These are phyloP conservation scores for Hofmannophila pseudospretella DNA, from an alignment of 2,888 invertebrate species.

Conservation along the genomic window DNA sequence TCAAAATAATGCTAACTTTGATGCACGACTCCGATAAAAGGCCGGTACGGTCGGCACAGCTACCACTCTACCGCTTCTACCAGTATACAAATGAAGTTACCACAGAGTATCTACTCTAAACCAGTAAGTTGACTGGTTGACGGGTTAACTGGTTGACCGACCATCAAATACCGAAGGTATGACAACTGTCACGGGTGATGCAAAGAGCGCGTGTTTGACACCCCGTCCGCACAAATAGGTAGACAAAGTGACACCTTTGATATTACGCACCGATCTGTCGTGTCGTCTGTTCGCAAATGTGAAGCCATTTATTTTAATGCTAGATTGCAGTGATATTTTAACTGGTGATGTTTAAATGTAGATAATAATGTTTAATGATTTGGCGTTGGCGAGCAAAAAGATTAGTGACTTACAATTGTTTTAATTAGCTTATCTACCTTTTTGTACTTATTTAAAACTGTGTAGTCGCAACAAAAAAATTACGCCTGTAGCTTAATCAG, in stretches of 20 bases:
- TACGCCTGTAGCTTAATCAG: too few species aligned
- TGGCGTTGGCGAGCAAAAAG: too few species aligned
- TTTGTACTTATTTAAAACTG: too few species aligned
- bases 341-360: neutral
- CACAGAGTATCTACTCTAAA: slow-evolving; percentile 5
- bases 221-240: neutral
- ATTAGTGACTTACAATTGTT: too few species aligned
- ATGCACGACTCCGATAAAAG: slow-evolving; percentile 69
- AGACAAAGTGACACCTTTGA: neutral
- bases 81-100: slow-evolving; percentile 7
- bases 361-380: neutral
- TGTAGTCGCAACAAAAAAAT: too few species aligned
- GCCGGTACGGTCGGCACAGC: slow-evolving; percentile 29
- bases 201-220: neutral
- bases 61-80: too few species aligned
- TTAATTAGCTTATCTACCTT: too few species aligned
- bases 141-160: too few species aligned
- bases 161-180: neutral
- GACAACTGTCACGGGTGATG: slow-evolving; percentile 1
- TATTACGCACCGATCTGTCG: neutral
- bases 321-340: neutral
- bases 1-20: slow-evolving; percentile 73
- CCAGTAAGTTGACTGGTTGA: slow-evolving; percentile 7
- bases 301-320: neutral
- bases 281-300: neutral